Evolutionary conservation across 1,140 invertebrate genomes (phyloP).

Genomic region (Orchesella cincta): DNA sequence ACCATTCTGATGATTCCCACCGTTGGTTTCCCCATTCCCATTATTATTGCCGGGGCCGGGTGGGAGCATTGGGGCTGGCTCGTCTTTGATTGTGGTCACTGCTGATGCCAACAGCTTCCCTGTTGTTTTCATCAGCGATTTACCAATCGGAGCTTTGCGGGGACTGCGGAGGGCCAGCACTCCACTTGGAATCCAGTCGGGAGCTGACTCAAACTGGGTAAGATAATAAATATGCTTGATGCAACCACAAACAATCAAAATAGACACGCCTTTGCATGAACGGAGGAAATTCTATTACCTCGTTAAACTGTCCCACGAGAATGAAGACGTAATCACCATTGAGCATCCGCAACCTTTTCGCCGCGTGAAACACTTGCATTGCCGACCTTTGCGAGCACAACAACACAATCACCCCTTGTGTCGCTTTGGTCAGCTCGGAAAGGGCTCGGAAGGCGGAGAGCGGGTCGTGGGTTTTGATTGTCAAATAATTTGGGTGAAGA

Average conservation of each 20-base stretch:
- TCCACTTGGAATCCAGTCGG: slow-evolving; percentile 50
- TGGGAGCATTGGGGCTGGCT: slow-evolving; percentile 1
- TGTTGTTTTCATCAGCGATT: slow-evolving; percentile 44
- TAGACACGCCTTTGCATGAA: no score
- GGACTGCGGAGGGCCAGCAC: slow-evolving; percentile 47
- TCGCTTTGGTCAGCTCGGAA: slow-evolving; percentile 49
- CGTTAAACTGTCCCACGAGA: slow-evolving; percentile 51
- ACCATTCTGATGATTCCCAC: not conserved
- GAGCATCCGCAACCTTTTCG: slow-evolving; percentile 53
- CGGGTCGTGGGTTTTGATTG: slow-evolving; percentile 33
- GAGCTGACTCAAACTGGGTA: slow-evolving; percentile 46
- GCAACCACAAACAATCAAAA: no score
- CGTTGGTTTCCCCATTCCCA: slow-evolving; percentile 20
- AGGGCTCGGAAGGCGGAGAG: slow-evolving; percentile 46
- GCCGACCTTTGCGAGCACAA: slow-evolving; percentile 53
- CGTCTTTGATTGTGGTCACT: slow-evolving; percentile 37
- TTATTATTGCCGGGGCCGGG: slow-evolving; percentile 14
- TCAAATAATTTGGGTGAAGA: slow-evolving; percentile 45
- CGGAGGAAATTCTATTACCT: slow-evolving; percentile 40
- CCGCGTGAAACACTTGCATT: slow-evolving; percentile 53
- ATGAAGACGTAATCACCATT: slow-evolving; percentile 56
- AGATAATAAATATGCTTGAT: slow-evolving; percentile 11
- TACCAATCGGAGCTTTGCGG: slow-evolving; percentile 36
- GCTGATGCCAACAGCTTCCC: slow-evolving; percentile 46
- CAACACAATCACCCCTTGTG: slow-evolving; percentile 53